These are phyloP conservation scores for Chelidonichthys spinosus DNA, from an alignment of 2,797 vertebrate species.

Conservation along the genomic window DNA sequence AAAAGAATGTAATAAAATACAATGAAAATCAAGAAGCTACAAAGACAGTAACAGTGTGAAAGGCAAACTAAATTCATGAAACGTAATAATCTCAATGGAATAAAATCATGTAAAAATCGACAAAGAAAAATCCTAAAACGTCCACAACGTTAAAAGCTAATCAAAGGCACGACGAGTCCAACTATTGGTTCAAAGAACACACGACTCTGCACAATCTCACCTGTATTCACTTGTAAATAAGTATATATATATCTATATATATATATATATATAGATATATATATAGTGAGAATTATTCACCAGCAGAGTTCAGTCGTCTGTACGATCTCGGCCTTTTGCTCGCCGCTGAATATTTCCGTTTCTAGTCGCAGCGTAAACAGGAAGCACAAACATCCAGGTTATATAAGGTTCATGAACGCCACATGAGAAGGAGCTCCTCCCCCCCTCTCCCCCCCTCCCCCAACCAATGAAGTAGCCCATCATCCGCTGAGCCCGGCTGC, in stretches of 20 bases:
- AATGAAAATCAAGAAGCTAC: too few relatives aligned
- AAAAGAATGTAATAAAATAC: too few relatives aligned
- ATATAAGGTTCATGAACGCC: constrained; percentile 70
- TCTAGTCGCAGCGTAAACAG: constrained; percentile 71
- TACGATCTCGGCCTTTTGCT: constrained; percentile 53
- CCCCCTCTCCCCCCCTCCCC: not conserved
- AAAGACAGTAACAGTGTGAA: too few relatives aligned
- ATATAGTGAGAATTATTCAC: constrained; percentile 78
- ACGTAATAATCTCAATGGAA: too few relatives aligned
- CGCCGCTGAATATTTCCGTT: constrained; percentile 80
- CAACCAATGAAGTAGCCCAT: constrained; percentile 69
- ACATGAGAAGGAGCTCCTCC: constrained; percentile 43
- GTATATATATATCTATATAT: constrained; percentile 8
- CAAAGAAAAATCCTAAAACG: too few relatives aligned
- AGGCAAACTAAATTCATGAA: too few relatives aligned
- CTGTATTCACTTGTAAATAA: constrained; percentile 11
- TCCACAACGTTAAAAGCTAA: too few relatives aligned
- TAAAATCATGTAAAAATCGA: too few relatives aligned
- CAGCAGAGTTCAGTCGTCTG: constrained; percentile 66
- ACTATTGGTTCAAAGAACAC: not conserved
- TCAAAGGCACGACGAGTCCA: not conserved
- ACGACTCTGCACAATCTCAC: constrained; percentile 11
- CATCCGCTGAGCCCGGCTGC: constrained; percentile 58
- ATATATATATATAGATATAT: constrained; percentile 6
- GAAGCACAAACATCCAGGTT: constrained; percentile 55